Percentiles rank a stretch among this genome's conserved stretches.
Conservation (phyloP, 92 coral and sea anemone species). For the Palythoa heliodiscus region DNA sequence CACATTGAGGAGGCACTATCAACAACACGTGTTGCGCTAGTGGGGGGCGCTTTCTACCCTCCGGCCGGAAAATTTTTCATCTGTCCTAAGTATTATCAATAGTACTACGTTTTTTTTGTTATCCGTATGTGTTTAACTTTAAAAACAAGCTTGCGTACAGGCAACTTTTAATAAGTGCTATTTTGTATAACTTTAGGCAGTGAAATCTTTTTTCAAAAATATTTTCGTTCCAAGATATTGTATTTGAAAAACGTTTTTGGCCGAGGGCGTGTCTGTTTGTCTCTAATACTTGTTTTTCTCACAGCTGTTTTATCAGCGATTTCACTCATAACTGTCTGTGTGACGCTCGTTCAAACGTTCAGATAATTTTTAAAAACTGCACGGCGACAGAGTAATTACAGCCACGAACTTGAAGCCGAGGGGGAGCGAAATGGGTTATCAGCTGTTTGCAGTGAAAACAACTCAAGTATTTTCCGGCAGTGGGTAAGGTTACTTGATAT, state of each 20-base stretch:
- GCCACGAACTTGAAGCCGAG: no score
- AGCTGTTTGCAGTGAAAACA: neutral
- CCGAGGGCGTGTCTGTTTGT: no score
- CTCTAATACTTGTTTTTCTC: no score
- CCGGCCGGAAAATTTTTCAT: neutral
- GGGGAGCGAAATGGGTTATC: neutral
- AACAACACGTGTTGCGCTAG: neutral
- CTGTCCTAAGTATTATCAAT: neutral
- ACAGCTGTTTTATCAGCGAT: no score
- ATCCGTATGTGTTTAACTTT: neutral
- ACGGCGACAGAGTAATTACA: no score
- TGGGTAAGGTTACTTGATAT: neutral
- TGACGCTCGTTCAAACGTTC: no score
- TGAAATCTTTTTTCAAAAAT: neutral
- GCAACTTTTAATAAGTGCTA: neutral
- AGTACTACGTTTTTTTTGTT: neutral
- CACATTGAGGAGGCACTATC: neutral
- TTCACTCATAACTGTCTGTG: no score
- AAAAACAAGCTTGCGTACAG: neutral
- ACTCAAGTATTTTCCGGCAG: neutral
- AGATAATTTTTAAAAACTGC: no score
- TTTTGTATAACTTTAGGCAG: neutral
- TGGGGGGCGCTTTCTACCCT: neutral
- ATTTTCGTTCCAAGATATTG: no score
- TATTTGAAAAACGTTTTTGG: no score